Conservation (phyloP, 2,113 vertebrate genomes). For the Hiodon tergisus region DNA sequence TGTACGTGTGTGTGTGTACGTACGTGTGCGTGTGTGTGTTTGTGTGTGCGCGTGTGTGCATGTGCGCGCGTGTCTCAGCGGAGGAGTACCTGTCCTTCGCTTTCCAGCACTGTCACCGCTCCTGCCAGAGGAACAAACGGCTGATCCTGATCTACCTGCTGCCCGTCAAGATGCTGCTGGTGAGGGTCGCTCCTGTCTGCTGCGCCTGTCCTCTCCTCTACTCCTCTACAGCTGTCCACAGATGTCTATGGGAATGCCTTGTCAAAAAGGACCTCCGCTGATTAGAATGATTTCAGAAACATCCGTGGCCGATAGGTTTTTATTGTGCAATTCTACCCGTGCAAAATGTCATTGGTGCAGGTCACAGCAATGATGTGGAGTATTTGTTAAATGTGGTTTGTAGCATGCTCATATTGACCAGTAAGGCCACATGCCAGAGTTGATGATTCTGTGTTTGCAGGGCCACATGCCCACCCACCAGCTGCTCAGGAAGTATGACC, state of each 20-base stretch:
- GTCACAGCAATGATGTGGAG: too few relatives aligned
- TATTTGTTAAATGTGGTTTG: background rate
- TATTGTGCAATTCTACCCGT: too few relatives aligned
- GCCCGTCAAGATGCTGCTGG: conserved; percentile 95
- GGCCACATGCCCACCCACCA: conserved; percentile 92
- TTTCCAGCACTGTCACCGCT: conserved; percentile 85
- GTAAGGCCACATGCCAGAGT: too few relatives aligned
- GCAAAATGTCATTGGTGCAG: too few relatives aligned
- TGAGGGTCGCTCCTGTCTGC: conserved; percentile 47
- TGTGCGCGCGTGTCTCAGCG: conserved; percentile 53
- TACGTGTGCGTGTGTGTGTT: background rate
- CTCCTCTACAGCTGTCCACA: too few relatives aligned
- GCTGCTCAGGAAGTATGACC: conserved; percentile 88
- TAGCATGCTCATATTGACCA: background rate
- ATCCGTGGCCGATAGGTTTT: too few relatives aligned
- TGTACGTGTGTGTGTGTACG: too few relatives aligned
- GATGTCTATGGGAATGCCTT: too few relatives aligned
- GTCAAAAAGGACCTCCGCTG: too few relatives aligned
- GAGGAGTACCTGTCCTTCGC: conserved; percentile 91
- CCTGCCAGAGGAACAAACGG: conserved; percentile 94
- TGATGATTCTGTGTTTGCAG: conserved; percentile 50
- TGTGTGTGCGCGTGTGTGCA: conserved; percentile 21
- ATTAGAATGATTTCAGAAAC: too few relatives aligned
- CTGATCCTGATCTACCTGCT: conserved; percentile 95
- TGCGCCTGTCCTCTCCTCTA: background rate